Evolutionary conservation across 1,140 invertebrate genomes (phyloP).

Genomic region (Brachystomella parvula): DNA sequence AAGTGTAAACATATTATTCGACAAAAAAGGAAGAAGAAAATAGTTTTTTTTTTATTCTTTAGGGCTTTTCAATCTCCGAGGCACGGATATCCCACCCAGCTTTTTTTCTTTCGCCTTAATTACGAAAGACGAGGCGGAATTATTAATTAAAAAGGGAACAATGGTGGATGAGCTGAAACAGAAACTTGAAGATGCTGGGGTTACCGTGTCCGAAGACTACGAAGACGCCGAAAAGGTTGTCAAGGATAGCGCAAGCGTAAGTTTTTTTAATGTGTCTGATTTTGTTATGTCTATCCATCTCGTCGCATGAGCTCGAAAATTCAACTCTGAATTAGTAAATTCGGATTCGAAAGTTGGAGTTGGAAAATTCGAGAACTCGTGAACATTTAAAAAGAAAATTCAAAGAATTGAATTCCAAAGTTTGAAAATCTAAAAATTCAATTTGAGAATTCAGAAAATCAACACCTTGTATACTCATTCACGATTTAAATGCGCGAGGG

Average conservation of each 20-base stretch:
- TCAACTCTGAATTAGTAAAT: too few relatives aligned
- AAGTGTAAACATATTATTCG: too few relatives aligned
- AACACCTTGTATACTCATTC: too few relatives aligned
- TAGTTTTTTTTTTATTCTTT: constrained; percentile 14
- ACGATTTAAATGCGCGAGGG: too few relatives aligned
- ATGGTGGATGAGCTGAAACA: not conserved
- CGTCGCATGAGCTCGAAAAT: too few relatives aligned
- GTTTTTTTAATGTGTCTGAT: not conserved
- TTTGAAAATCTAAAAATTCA: too few relatives aligned
- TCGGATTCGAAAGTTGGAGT: too few relatives aligned
- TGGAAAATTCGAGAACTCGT: too few relatives aligned
- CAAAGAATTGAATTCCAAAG: too few relatives aligned
- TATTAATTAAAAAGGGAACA: constrained; percentile 10
- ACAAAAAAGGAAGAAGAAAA: not conserved
- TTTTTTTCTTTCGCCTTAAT: constrained; percentile 65
- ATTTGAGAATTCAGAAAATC: too few relatives aligned
- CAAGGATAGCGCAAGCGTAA: not conserved
- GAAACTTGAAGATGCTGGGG: not conserved
- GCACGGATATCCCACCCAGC: constrained; percentile 79
- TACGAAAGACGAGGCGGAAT: constrained; percentile 42
- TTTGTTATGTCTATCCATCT: not conserved
- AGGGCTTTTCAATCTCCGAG: constrained; percentile 87
- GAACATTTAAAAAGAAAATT: too few relatives aligned
- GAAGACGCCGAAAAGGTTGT: not conserved
- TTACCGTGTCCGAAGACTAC: not conserved